Conservation (phyloP, 2,888 invertebrate species). For the Drosophila lutescens region DNA sequence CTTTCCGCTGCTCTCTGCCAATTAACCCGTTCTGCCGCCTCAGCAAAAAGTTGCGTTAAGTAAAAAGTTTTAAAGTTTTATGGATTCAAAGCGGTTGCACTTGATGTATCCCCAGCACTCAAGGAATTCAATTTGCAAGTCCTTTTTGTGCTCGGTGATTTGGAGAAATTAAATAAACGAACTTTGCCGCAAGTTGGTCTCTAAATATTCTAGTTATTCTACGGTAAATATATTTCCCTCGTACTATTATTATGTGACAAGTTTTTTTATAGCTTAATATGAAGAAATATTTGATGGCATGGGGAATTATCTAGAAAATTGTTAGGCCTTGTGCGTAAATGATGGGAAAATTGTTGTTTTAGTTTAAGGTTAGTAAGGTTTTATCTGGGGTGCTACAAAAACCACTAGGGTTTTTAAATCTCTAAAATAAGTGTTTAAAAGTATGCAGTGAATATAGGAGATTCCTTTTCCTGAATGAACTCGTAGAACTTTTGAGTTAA, state of each 20-base stretch:
- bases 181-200: constrained; percentile 3
- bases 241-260: constrained; percentile 9
- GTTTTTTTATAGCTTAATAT: constrained; percentile 18
- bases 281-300: neutral
- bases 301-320: neutral
- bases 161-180: constrained; percentile 7
- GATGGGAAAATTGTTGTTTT: neutral
- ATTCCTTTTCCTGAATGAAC: too few relatives aligned
- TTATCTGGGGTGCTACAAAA: too few relatives aligned
- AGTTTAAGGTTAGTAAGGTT: too few relatives aligned
- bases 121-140: constrained; percentile 3
- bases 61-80: constrained; percentile 25
- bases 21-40: constrained; percentile 42
- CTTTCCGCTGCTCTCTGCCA: constrained; percentile 15
- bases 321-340: neutral
- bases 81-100: constrained; percentile 35
- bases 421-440: too few relatives aligned
- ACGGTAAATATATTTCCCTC: constrained; percentile 14
- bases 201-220: constrained; percentile 22
- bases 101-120: constrained; percentile 14
- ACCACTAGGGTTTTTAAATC: too few relatives aligned
- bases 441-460: too few relatives aligned
- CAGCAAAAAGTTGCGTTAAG: constrained; percentile 6
- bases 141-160: constrained; percentile 11
- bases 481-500: too few relatives aligned